Conservation (phyloP, 2,797 vertebrate species). For the Ptychadena robeensis region DNA sequence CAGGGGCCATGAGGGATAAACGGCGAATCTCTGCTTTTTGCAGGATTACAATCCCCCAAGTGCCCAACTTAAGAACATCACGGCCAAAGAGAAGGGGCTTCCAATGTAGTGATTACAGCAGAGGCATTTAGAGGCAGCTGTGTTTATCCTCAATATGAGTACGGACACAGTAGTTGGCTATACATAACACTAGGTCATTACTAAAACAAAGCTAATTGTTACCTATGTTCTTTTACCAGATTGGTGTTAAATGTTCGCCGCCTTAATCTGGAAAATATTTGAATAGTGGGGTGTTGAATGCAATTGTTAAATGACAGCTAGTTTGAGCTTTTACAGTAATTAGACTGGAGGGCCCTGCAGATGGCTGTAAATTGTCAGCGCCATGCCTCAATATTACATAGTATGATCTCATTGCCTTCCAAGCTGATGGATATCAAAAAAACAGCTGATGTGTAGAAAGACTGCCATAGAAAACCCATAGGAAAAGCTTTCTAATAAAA, state of each 20-base stretch:
- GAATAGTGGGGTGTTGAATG: no score
- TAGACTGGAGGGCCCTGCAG: no score
- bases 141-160: neutral
- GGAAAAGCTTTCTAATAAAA: no score
- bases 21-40: slow-evolving; percentile 28
- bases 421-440: no score
- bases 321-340: no score
- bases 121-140: neutral
- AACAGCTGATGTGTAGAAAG: no score
- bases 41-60: slow-evolving; percentile 16
- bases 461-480: no score
- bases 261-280: neutral
- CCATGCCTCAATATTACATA: no score
- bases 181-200: neutral
- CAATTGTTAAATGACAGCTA: no score
- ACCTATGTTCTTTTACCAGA: neutral
- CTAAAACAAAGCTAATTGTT: neutral
- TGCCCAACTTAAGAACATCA: slow-evolving; percentile 4
- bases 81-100: neutral
- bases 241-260: neutral
- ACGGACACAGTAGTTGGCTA: neutral
- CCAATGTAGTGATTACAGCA: neutral
- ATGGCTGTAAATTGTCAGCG: no score
- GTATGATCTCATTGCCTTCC: no score
- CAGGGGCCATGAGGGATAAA: slow-evolving; percentile 30